Evolutionary conservation across 2,797 vertebrate species (phyloP), one percentile per base, ranked within the genome.

Genomic region (Eulemur coronatus): DNA sequence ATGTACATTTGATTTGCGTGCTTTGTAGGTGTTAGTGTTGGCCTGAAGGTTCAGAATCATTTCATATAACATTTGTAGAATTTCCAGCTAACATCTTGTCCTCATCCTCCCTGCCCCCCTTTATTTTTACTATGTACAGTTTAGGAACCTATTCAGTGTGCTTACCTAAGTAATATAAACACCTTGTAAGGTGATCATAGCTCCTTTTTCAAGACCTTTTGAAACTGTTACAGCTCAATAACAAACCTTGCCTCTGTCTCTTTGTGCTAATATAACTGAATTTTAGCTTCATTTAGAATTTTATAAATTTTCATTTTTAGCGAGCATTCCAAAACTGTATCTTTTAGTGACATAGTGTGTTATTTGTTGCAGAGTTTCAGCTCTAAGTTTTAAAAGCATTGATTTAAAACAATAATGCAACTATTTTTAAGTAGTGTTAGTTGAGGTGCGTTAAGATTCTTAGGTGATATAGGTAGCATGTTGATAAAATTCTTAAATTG

Each of bases 351-450:
- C 14, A 78, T 2, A 26, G 1, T 72, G 5, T 72, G 18, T 94
- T 75, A 50, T 90, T 92, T 94, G 52, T 95, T 80, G n/a, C 14
- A 30, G 69, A 28, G 24, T 72, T 50, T 33, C 69, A 85, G 35
- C 59, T 82, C 11, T 93, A 43, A 5, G 12, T 95, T 96, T 96
- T 93, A 75, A 86, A 94, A 90, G 61, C 92, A 79, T 38, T 82
- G 24, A 72, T 69, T 87, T 78, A 84, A 82, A 93, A 50, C 35
- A 94, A 5, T 80, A 67, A 11, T 61, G 26, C 26, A n/a, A 15
- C 13, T 84, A 70, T 95, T 94, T 96, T 88, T 94, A 28, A 12
- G 22, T 79, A 63, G 52, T 89, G 5, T 85, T 38, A 69, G 12
- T 84, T 84, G 5, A 84, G 61, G 84, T 41, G 73, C 46, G 57